Conservation (phyloP, 2,797 vertebrate species). For the Alexandromys oeconomus region DNA sequence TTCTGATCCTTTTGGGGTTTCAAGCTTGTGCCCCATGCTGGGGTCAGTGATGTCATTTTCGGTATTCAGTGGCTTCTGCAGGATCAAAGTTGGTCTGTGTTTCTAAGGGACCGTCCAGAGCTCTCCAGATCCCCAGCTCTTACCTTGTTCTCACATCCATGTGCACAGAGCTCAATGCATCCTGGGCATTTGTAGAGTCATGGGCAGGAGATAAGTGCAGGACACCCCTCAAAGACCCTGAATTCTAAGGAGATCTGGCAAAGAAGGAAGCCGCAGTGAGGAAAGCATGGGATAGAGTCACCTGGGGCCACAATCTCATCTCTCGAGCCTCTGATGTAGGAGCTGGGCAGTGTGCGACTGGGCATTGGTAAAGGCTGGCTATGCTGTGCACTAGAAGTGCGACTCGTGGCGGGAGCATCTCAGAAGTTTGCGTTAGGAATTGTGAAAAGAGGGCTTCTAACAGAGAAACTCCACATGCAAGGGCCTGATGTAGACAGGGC, state of each 20-base stretch:
- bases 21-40: neutral
- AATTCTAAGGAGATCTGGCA: neutral
- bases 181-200: neutral
- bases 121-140: neutral
- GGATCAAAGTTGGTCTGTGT: neutral
- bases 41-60: neutral
- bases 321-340: neutral
- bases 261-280: too few species aligned
- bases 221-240: neutral
- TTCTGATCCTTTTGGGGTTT: neutral
- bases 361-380: neutral
- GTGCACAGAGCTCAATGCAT: accelerated
- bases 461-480: neutral
- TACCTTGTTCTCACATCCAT: neutral
- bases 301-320: too few species aligned
- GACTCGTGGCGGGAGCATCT: neutral
- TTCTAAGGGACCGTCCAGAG: neutral
- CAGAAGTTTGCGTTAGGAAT: neutral
- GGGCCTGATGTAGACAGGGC: neutral
- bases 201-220: neutral
- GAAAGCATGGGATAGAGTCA: neutral
- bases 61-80: neutral
- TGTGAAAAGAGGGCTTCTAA: neutral
- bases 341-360: neutral
- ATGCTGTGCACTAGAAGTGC: neutral